phyloP scores from a whole-genome alignment of 2,888 invertebrate genomes.

The Pecten maximus region DNA sequence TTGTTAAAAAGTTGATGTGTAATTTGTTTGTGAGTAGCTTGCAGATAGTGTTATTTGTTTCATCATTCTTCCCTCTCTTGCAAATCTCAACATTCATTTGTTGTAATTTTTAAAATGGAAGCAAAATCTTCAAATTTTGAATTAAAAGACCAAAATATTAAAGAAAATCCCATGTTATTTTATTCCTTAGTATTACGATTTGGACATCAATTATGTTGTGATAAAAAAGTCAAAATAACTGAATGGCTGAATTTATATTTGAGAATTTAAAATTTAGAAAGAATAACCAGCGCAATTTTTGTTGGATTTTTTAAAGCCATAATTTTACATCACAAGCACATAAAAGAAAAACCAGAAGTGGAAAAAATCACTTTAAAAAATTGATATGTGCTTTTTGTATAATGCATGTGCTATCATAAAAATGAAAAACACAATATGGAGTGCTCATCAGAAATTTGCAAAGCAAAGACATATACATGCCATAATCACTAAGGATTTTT shows the following conservation, averaged over 20 bases:
- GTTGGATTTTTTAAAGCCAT: neutral
- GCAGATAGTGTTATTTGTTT: neutral
- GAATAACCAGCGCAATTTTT: neutral
- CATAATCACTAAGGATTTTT: neutral
- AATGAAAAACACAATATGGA: neutral
- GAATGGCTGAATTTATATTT: neutral
- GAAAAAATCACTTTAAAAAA: conserved; percentile 35
- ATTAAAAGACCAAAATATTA: neutral
- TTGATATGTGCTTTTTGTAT: conserved; percentile 34
- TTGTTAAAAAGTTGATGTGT: conserved; percentile 13
- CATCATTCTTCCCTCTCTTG: neutral
- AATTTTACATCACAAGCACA: neutral
- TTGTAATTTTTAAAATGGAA: neutral
- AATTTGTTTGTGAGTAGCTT: conserved; percentile 28
- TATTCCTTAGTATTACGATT: neutral
- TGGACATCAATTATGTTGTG: neutral
- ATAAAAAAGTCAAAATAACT: neutral
- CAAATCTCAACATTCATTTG: neutral
- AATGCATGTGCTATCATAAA: conserved; percentile 13
- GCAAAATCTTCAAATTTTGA: neutral
- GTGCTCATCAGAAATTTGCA: conserved; percentile 10
- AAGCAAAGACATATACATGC: conserved; percentile 30
- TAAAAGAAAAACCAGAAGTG: neutral
- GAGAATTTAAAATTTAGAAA: neutral
- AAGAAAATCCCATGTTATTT: neutral